These are phyloP conservation scores for Tenrec ecaudatus DNA, from an alignment of 2,113 vertebrate genomes.

Conservation along the genomic window DNA sequence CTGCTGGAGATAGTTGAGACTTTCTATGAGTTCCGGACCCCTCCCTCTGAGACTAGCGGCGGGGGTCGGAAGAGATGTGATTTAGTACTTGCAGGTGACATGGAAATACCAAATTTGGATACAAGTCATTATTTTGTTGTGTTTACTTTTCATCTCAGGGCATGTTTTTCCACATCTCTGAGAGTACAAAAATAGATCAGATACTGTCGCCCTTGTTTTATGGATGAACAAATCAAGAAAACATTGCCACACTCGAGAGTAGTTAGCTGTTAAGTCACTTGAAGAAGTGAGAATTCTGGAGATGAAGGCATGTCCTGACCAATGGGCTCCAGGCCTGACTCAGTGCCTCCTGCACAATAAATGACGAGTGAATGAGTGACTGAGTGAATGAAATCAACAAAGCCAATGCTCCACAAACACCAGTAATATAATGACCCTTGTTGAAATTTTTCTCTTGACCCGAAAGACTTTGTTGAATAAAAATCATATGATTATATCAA, in stretches of 20 bases:
- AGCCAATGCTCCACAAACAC: neutral
- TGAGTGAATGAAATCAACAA: neutral
- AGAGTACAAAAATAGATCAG: conserved; percentile 12
- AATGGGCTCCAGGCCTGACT: no score
- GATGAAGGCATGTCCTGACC: neutral
- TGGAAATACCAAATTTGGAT: conserved; percentile 30
- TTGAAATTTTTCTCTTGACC: neutral
- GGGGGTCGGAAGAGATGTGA: neutral
- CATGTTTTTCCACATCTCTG: conserved; percentile 14
- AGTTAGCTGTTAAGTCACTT: neutral
- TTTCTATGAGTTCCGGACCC: neutral
- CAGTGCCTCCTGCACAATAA: no score
- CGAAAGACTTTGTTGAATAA: neutral
- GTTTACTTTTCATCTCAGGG: neutral
- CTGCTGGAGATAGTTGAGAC: neutral
- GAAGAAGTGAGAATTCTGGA: neutral
- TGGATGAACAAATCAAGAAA: conserved; percentile 18
- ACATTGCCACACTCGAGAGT: rapidly evolving
- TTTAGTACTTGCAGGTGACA: conserved; percentile 17
- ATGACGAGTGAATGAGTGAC: neutral
- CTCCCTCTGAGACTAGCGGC: neutral
- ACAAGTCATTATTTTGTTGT: neutral
- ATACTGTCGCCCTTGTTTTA: neutral
- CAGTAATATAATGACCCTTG: neutral
- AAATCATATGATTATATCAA: no score